phyloP scores from a whole-genome alignment of 2,888 invertebrate species.

The Philereme vetulata region DNA sequence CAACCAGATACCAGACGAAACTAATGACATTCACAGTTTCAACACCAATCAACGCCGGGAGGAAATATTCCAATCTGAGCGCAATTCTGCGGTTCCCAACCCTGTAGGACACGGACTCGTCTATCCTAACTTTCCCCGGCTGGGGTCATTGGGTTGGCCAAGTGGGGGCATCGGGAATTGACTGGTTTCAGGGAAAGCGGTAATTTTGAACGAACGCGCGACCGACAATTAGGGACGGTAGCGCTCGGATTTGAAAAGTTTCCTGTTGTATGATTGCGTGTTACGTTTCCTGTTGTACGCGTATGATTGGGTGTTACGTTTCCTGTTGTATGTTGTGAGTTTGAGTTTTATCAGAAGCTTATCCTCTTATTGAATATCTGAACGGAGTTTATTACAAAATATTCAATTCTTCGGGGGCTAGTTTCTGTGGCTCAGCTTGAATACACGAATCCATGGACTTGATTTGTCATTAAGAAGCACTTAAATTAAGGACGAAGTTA shows the following conservation, averaged over 20 bases:
- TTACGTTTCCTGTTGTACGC: too few species aligned
- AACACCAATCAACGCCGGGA: not conserved
- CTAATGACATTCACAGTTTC: not conserved
- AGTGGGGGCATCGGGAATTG: not conserved
- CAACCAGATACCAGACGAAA: not conserved
- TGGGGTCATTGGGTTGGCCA: not conserved
- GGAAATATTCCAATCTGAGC: not conserved
- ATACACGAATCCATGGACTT: too few species aligned
- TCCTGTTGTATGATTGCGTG: not conserved
- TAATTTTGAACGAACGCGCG: slow-evolving; percentile 6
- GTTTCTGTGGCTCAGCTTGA: too few species aligned
- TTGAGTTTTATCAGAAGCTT: too few species aligned
- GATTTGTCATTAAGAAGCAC: too few species aligned
- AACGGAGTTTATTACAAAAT: too few species aligned
- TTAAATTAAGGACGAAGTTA: too few species aligned
- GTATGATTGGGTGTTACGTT: not conserved
- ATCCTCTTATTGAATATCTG: too few species aligned
- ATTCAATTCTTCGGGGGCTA: too few species aligned
- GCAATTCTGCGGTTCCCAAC: not conserved
- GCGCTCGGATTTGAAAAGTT: not conserved
- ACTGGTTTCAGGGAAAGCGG: not conserved
- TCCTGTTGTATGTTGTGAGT: too few species aligned
- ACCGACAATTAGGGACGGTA: slow-evolving; percentile 1
- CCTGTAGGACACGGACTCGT: not conserved
- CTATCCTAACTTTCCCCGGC: not conserved